Base-by-base conservation (phyloP, 2,888 invertebrate species). In the Cremastobaeus sp. region DNA sequence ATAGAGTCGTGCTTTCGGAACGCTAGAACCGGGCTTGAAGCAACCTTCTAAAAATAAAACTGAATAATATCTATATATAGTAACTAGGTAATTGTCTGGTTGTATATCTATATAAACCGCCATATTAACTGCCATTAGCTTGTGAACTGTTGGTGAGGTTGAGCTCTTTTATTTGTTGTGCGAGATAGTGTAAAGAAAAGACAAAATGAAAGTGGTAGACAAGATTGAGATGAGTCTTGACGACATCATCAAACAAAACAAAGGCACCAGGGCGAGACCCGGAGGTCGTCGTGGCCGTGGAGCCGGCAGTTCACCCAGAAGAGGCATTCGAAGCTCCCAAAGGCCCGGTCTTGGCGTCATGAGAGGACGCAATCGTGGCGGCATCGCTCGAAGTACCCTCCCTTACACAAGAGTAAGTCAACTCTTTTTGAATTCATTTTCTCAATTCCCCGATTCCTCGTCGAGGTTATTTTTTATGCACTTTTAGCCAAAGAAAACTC, bases 171-270 rank as follows among this genome's bases (percentile, higher is more conserved):
- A 11, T n/a, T 32, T 32, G 34, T 32, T 32, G 17, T 18, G 1
- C 18, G 17, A 8, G 8, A 39, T 15, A 5, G n/a, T 17, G 2
- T 32, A 25, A 21, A 59, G 12, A 5, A 32, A 3, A 6, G 11
- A 3, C n/a, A n/a, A 83, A 78, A 86, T 83, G 80, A 93, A 90
- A 89, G 96, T 96, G 96, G 94, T 94, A 83, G 96, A 96, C 86
- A 96, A 95, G 90, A 95, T 98, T 88, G 98, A 98, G 89, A 95
- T 98, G 95, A 97, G 97, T 85, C 91, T 98, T 80, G 98, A 98
- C 88, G 98, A 98, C 81, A 97, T 98, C 73, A 98, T 98, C 83
- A 97, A 95, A 90, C 93, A 93, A 84, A 94, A 91, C 81, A 95
- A 93, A 89, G 90, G 90, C 73, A 91, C 92, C 75, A 90, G 93